Evolutionary conservation across 2,797 vertebrate genomes (phyloP).

Genomic region (Melanotaenia maccullochi): DNA sequence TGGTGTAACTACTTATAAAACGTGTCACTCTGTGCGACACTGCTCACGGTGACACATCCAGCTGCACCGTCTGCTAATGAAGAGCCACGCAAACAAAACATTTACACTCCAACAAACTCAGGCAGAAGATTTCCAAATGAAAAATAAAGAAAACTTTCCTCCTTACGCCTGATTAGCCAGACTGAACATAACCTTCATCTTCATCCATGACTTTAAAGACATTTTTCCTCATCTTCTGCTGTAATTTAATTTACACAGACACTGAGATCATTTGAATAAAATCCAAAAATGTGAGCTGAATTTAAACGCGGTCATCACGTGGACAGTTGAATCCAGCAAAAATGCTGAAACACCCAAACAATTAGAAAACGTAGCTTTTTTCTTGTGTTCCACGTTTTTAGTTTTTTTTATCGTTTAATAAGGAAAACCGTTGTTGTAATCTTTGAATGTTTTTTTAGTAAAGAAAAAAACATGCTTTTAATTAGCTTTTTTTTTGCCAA

Average conservation of each 20-base stretch:
- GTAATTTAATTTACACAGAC: neutral
- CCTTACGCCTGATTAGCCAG: neutral
- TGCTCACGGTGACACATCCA: conserved; percentile 11
- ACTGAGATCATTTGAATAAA: neutral
- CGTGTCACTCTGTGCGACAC: neutral
- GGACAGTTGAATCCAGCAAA: neutral
- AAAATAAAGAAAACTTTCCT: neutral
- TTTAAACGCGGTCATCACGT: neutral
- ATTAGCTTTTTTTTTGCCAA: no score
- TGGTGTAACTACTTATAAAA: conserved; percentile 23
- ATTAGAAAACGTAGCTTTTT: no score
- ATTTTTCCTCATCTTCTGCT: neutral
- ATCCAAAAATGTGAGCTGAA: neutral
- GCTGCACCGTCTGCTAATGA: conserved; percentile 11
- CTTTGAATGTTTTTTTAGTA: no score
- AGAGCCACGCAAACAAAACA: conserved; percentile 6
- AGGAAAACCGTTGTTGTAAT: no score
- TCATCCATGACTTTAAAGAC: neutral
- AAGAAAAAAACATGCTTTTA: no score
- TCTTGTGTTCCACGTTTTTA: no score
- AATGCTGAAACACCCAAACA: neutral
- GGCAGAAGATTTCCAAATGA: neutral
- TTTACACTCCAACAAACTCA: neutral
- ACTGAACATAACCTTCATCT: neutral
- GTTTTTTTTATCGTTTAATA: no score